Conservation (phyloP, 2,888 invertebrate genomes). For the Eupithecia exiguata region DNA sequence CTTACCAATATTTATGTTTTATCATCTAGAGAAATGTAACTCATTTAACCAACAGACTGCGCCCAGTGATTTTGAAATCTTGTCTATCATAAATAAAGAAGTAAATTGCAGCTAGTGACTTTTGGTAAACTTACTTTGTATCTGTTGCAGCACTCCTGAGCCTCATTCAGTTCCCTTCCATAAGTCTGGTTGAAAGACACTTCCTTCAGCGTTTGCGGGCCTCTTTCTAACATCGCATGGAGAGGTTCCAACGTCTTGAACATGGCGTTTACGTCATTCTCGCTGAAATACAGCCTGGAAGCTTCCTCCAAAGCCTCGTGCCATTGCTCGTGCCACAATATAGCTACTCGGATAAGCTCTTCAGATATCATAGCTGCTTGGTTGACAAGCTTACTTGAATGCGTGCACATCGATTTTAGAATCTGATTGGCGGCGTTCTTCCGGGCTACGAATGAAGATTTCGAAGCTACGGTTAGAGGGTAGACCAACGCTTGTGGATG, state of each 20-base stretch:
- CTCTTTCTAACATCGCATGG: slow-evolving; percentile 96
- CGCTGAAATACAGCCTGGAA: slow-evolving; percentile 96
- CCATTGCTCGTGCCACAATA: slow-evolving; percentile 99
- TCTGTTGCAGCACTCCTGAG: slow-evolving; percentile 97
- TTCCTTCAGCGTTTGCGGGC: slow-evolving; percentile 98
- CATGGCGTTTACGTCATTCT: slow-evolving; percentile 98
- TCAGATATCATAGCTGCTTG: slow-evolving; percentile 98
- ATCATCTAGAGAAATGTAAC: too few species aligned
- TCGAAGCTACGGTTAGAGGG: slow-evolving; percentile 98
- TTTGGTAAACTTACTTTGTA: slow-evolving; percentile 84
- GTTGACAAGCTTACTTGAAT: slow-evolving; percentile 94
- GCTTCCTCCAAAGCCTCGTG: slow-evolving; percentile 99
- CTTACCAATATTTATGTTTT: too few species aligned
- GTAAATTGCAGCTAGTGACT: neutral
- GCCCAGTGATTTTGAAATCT: neutral
- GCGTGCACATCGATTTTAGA: slow-evolving; percentile 97
- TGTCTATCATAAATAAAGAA: neutral
- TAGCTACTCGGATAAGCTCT: slow-evolving; percentile 98
- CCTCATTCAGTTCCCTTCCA: slow-evolving; percentile 96
- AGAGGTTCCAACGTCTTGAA: slow-evolving; percentile 97
- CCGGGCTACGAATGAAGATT: slow-evolving; percentile 93
- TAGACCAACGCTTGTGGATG: slow-evolving; percentile 99
- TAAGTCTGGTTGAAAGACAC: slow-evolving; percentile 98
- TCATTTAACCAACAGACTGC: neutral
- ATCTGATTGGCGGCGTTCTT: slow-evolving; percentile 97